Evolutionary conservation across 2,888 invertebrate species (phyloP).

Genomic region (Cenopis cana): DNA sequence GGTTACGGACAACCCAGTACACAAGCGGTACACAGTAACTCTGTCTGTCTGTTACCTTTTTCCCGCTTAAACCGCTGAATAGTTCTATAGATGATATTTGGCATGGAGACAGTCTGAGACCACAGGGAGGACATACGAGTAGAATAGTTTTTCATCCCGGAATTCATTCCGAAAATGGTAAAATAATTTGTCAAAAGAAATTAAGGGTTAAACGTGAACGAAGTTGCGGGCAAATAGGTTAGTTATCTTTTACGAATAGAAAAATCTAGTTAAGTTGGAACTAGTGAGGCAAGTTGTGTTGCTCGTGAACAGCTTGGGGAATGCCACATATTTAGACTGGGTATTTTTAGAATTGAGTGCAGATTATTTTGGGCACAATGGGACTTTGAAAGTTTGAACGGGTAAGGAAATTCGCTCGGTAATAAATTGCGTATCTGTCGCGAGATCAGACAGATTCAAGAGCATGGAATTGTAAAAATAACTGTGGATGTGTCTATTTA

Average conservation of each 20-base stretch:
- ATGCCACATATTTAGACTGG: constrained; percentile 48
- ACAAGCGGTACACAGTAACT: too few relatives aligned
- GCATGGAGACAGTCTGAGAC: too few relatives aligned
- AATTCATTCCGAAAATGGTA: too few relatives aligned
- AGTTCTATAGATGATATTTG: too few relatives aligned
- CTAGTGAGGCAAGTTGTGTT: background rate
- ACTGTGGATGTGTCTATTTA: background rate
- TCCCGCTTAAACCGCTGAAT: too few relatives aligned
- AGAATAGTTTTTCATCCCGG: too few relatives aligned
- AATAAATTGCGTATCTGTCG: constrained; percentile 7
- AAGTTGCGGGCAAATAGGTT: too few relatives aligned
- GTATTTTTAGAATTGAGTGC: constrained; percentile 45
- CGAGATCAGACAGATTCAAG: background rate
- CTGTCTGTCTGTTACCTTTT: too few relatives aligned
- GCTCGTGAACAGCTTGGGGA: constrained; percentile 25
- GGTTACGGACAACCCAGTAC: too few relatives aligned
- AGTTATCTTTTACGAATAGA: background rate
- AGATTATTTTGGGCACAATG: constrained; percentile 41
- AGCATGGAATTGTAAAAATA: background rate
- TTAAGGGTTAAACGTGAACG: too few relatives aligned
- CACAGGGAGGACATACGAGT: too few relatives aligned
- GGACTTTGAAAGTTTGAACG: constrained; percentile 31
- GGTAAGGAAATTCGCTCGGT: constrained; percentile 22
- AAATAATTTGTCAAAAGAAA: too few relatives aligned
- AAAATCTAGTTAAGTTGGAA: background rate